Evolutionary conservation across 2,113 vertebrate species (phyloP), one percentile per base, ranked within the genome.

Genomic region (Percina caprodes): DNA sequence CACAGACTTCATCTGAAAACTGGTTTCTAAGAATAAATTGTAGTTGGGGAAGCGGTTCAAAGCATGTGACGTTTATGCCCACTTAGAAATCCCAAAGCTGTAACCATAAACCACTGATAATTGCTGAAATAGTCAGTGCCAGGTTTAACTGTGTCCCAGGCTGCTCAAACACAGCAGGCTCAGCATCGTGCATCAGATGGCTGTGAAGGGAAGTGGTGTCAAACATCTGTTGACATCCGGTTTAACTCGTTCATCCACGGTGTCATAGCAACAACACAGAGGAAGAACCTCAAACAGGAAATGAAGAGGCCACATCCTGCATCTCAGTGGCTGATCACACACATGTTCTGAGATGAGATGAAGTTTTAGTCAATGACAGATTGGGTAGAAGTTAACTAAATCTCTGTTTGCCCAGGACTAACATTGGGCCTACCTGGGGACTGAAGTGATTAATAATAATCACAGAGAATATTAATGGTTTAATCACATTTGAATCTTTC

Each of bases 341-440:
- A 55, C 39, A 6, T 0, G 2, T n/a, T 69, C 3, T 16, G 42
- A 55, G 46, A 56, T 18, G 16, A 55, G 39, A 35, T 18, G 49
- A 59, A 69, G 65, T 59, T 42, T 68, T 5, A 11, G 24, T 56
- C 66, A 83, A 59, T 21, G 82, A 79, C 91, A 90, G 89, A 90
- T 77, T 89, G 88, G 30, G 2, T 10, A 33, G 63, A 65, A 56
- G 80, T 83, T 51, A 58, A 23, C 42, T n/a, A 39, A 83, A 35
- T 72, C 68, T 73, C 5, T 79, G 67, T 86, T 76, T 88, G 56
- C 12, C 21, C 21, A 62, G 51, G 70, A 42, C 78, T 82, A 30
- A 69, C n/a, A 16, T 11, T 4, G 4, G 55, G 19, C 54, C 69
- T 73, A 86, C 87, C 78, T 86, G 82, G 77, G 83, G 87, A 86